Evolutionary conservation across 2,113 vertebrate genomes (phyloP).

Genomic region (Osmerus eperlanus): DNA sequence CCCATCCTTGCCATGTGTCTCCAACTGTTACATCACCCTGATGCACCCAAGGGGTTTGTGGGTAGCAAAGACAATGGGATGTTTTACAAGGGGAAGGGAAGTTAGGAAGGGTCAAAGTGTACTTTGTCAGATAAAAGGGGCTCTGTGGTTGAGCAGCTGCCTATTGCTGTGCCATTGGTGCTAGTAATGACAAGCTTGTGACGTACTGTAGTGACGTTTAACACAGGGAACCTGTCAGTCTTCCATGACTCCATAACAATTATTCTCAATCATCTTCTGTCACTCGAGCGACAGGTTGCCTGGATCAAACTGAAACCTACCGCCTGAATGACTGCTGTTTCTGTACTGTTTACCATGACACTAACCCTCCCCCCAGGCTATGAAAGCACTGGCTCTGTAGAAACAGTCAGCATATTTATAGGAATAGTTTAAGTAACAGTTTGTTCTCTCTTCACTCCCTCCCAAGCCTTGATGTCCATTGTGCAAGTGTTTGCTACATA

Average conservation of each 20-base stretch:
- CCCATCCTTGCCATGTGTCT: background rate
- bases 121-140: slow-evolving; percentile 25
- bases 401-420: slow-evolving; percentile 47
- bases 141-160: slow-evolving; percentile 12
- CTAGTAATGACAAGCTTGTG: slow-evolving; percentile 19
- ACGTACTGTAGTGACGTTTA: slow-evolving; percentile 11
- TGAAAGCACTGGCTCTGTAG: slow-evolving; percentile 20
- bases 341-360: slow-evolving; percentile 9
- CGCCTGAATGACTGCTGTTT: slow-evolving; percentile 19
- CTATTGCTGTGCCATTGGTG: background rate
- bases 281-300: slow-evolving; percentile 17
- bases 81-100: slow-evolving; percentile 12
- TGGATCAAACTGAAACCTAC: slow-evolving; percentile 22
- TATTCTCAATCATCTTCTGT: slow-evolving; percentile 33
- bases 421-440: slow-evolving; percentile 37
- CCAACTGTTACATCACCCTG: slow-evolving; percentile 23
- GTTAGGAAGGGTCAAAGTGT: slow-evolving; percentile 11
- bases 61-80: slow-evolving; percentile 13
- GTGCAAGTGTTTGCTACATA: slow-evolving; percentile 68
- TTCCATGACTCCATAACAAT: slow-evolving; percentile 3
- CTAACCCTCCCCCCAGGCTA: slow-evolving; percentile 13
- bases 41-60: slow-evolving; percentile 3
- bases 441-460: slow-evolving; percentile 39
- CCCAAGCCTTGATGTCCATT: slow-evolving; percentile 63
- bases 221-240: slow-evolving; percentile 18